A percentile compares a stretch with the other conserved stretches of the same genome.
These are phyloP conservation scores for Heterodera schachtii DNA, from an alignment of 1,140 invertebrate species.

Conservation along the genomic window DNA sequence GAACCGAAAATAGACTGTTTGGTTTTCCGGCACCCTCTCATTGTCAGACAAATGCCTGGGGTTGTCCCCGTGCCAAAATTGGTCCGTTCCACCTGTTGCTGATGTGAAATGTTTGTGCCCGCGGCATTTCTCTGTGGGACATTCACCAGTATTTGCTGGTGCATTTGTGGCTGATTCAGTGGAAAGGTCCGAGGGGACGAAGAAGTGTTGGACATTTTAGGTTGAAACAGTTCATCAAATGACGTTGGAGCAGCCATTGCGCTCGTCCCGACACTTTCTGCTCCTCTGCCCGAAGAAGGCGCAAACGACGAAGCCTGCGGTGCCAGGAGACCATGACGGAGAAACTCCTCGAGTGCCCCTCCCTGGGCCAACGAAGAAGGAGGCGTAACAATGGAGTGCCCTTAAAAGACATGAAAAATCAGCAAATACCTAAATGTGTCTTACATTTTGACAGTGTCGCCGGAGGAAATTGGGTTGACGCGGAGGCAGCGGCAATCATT, in stretches of 20 bases:
- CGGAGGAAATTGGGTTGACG: not conserved
- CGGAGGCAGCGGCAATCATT: not conserved
- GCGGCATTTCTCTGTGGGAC: not conserved
- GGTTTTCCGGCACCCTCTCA: no score
- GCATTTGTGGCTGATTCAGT: not conserved
- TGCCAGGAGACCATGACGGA: not conserved
- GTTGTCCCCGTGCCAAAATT: no score
- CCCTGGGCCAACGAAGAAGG: not conserved
- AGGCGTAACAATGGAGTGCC: conserved; percentile 1
- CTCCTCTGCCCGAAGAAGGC: not conserved
- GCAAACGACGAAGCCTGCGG: not conserved
- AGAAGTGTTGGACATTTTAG: not conserved
- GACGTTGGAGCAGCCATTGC: not conserved
- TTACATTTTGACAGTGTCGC: not conserved
- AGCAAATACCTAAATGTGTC: not conserved
- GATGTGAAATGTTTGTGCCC: not conserved
- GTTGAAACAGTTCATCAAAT: not conserved
- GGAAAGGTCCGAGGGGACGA: not conserved
- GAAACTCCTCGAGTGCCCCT: conserved; percentile 1
- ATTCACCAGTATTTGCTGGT: conserved; percentile 7
- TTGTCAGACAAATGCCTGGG: no score
- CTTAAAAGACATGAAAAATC: not conserved
- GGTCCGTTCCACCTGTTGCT: conserved; percentile 12
- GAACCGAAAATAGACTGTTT: not conserved
- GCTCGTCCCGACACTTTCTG: not conserved